Conservation (phyloP, 1,140 invertebrate genomes). For the Neuroterus valhalla region DNA sequence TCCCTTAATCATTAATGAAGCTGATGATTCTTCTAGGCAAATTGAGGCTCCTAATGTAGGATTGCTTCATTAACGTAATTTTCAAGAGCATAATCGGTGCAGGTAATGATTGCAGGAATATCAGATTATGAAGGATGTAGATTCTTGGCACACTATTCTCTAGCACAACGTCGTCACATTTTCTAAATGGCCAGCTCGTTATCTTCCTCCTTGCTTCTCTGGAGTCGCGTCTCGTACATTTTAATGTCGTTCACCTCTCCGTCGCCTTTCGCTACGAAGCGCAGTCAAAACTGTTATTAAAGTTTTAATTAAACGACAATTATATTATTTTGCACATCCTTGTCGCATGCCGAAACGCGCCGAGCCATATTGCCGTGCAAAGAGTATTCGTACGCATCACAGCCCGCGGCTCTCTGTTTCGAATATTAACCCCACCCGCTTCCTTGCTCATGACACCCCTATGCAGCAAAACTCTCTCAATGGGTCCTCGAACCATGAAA, state of each 20-base stretch:
- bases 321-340: constrained; percentile 62
- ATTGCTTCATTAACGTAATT: constrained; percentile 1
- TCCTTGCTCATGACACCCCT: constrained; percentile 3
- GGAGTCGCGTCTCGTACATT: constrained; percentile 49
- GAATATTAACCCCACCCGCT: constrained; percentile 45
- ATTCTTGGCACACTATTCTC: not conserved
- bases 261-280: constrained; percentile 41
- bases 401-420: constrained; percentile 47
- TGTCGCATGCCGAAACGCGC: constrained; percentile 49
- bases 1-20: no score
- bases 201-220: not conserved
- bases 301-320: constrained; percentile 67
- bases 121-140: constrained; percentile 6
- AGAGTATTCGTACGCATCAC: constrained; percentile 36
- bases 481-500: not conserved
- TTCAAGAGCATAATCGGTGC: not conserved
- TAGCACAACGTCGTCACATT: not conserved
- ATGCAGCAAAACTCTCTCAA: not conserved
- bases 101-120: not conserved
- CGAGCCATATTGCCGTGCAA: constrained; percentile 48
- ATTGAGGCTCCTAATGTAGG: not conserved
- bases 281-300: constrained; percentile 61
- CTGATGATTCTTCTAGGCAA: no score
- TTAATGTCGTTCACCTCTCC: constrained; percentile 42
- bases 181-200: not conserved